Conservation (phyloP, 2,888 invertebrate species). For the Plemyria rubiginata region DNA sequence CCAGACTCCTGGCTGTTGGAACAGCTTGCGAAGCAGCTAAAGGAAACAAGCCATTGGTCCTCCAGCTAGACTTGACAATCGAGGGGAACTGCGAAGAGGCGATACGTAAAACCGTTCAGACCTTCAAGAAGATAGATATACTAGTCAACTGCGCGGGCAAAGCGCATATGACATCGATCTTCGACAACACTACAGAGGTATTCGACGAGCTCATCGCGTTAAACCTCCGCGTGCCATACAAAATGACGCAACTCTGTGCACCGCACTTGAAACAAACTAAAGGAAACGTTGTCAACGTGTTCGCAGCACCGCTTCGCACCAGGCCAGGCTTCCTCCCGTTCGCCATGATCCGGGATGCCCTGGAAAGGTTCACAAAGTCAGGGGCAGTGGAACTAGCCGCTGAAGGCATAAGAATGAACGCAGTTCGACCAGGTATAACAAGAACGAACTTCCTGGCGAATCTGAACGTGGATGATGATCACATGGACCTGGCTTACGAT, state of each 20-base stretch:
- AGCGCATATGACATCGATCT: slow-evolving; percentile 56
- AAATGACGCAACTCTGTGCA: slow-evolving; percentile 59
- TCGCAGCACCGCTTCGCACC: slow-evolving; percentile 54
- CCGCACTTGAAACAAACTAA: slow-evolving; percentile 60
- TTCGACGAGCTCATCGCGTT: slow-evolving; percentile 63
- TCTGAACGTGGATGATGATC: slow-evolving; percentile 58
- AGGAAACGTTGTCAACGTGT: slow-evolving; percentile 65
- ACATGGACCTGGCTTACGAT: slow-evolving; percentile 54
- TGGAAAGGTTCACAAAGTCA: slow-evolving; percentile 62
- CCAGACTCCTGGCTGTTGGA: slow-evolving; percentile 55
- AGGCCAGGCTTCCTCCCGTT: slow-evolving; percentile 62
- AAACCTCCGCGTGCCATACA: slow-evolving; percentile 64
- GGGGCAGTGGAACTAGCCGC: slow-evolving; percentile 61
- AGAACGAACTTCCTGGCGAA: slow-evolving; percentile 64
- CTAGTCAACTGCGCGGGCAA: slow-evolving; percentile 66
- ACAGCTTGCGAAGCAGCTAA: slow-evolving; percentile 51
- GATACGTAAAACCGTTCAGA: slow-evolving; percentile 57
- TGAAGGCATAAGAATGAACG: slow-evolving; percentile 67
- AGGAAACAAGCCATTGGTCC: slow-evolving; percentile 55
- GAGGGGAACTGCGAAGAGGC: slow-evolving; percentile 60
- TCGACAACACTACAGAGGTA: slow-evolving; percentile 58
- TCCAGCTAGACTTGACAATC: slow-evolving; percentile 56
- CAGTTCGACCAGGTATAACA: slow-evolving; percentile 64
- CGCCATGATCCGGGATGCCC: slow-evolving; percentile 59
- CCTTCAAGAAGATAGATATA: slow-evolving; percentile 58